phyloP scores from a whole-genome alignment of 1,140 invertebrate species.

The Caenorhabditis brenneri region DNA sequence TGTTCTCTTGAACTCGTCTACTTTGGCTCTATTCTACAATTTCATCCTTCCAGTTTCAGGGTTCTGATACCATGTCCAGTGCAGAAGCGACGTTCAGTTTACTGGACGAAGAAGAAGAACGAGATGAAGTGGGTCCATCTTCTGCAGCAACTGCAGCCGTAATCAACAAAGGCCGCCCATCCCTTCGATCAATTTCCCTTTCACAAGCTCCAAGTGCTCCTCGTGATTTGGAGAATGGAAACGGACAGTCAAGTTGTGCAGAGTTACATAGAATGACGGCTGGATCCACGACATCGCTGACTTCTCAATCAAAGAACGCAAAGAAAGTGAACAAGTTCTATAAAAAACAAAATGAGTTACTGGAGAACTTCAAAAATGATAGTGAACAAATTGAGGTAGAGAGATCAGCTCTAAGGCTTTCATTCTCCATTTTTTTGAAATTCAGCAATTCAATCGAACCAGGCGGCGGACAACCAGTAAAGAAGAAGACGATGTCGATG shows the following conservation, averaged over 20 bases:
- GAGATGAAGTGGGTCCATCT: conserved; percentile 28
- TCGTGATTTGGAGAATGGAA: not conserved
- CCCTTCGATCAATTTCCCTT: conserved; percentile 23
- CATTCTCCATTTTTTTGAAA: too few species aligned
- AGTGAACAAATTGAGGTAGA: conserved; percentile 58
- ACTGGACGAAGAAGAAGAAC: conserved; percentile 17
- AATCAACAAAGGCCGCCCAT: not conserved
- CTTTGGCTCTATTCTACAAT: too few species aligned
- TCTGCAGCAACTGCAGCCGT: not conserved
- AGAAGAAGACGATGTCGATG: not conserved
- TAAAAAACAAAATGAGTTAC: conserved; percentile 55
- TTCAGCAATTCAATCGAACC: conserved; percentile 20
- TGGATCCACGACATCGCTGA: not conserved
- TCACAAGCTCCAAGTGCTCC: conserved; percentile 21
- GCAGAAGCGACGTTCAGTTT: conserved; percentile 21
- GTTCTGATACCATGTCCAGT: not conserved
- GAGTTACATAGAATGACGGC: not conserved
- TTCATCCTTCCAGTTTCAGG: not conserved
- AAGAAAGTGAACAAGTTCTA: conserved; percentile 57
- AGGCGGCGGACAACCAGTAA: not conserved
- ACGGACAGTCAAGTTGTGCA: conserved; percentile 2
- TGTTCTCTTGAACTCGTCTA: too few species aligned
- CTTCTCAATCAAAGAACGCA: conserved; percentile 44
- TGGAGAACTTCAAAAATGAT: conserved; percentile 57
- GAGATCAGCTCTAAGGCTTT: too few species aligned